Base-by-base conservation (phyloP, 2,113 vertebrate genomes). In the Cyprinodon tularosa region DNA sequence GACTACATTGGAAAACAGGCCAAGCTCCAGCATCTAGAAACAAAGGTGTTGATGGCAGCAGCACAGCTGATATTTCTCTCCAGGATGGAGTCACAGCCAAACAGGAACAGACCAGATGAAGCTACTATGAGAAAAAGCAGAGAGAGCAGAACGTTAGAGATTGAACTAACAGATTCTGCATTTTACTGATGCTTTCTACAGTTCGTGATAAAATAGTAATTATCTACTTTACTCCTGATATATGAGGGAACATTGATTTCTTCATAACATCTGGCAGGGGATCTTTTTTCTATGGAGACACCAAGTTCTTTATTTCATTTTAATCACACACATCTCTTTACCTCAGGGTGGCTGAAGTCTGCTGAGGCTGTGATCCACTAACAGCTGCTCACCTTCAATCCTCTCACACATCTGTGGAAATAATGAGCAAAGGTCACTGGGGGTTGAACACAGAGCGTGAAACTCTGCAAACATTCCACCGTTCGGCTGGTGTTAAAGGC, bases 361-460 rank as follows among this genome's bases (percentile, higher is more conserved):
- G 59, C 70, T 44, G 75, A 59, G 36, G 42, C 38, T 75, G 66
- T 74, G 68, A 77, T 71, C 61, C 15, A 2, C 44, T 40, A 70
- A 74, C 84, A 91, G 84, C 82, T 88, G 87, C 77, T 88, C 77
- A 74, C 68, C 85, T 73, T 66, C 63, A 61, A 73, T 72, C 74
- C 68, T 62, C 72, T 67, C 47, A 78, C 79, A 82, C 70, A 84
- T 78, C 64, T 60, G 76, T n/a, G 12, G 80, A 78, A 81, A 78
- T 86, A 89, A 90, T 83, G 76, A 86, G 76, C 4, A 57, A 50
- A 61, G 66, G 73, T 81, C 69, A 60, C n/a, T 0, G 14, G 44
- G 86, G 77, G 15, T 4, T 14, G 22, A 44, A 42, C 22, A 10
- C 20, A 17, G 11, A 57, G 74, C 6, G 22, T 48, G 36, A 80